Evolutionary conservation across 2,797 vertebrate species (phyloP).

Genomic region (Megalops cyprinoides): DNA sequence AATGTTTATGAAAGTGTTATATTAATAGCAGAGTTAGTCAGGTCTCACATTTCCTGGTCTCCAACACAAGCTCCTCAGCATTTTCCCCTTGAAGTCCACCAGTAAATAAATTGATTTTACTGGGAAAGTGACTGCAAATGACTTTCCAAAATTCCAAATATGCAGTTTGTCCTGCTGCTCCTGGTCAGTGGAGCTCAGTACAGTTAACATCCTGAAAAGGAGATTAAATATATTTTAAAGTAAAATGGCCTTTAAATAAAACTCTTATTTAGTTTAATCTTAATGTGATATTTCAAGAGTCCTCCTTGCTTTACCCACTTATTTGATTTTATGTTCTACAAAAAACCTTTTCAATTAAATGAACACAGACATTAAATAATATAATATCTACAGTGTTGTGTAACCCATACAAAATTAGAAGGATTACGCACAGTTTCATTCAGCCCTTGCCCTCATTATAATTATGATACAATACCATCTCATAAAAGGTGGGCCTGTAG

Average conservation of each 20-base stretch:
- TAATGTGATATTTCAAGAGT: background rate
- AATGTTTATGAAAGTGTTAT: no score
- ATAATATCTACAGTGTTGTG: background rate
- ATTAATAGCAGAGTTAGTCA: no score
- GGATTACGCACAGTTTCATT: background rate
- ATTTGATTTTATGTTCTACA: slow-evolving; percentile 13
- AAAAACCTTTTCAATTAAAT: slow-evolving; percentile 23
- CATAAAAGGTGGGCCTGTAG: background rate
- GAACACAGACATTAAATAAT: slow-evolving; percentile 16
- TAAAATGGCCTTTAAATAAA: background rate
- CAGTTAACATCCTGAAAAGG: background rate
- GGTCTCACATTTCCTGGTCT: no score
- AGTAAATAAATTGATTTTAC: background rate
- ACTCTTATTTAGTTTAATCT: background rate
- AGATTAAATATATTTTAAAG: background rate
- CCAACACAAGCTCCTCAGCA: no score
- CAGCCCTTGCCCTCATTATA: slow-evolving; percentile 4
- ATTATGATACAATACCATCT: background rate
- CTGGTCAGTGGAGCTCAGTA: background rate
- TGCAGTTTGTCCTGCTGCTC: background rate
- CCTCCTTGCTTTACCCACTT: background rate
- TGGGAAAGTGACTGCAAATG: background rate
- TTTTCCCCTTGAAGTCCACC: no score
- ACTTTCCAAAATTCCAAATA: background rate
- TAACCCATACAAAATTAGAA: background rate